Base-by-base conservation (phyloP, 2,888 invertebrate genomes). In the Mechanitis messenoides region DNA sequence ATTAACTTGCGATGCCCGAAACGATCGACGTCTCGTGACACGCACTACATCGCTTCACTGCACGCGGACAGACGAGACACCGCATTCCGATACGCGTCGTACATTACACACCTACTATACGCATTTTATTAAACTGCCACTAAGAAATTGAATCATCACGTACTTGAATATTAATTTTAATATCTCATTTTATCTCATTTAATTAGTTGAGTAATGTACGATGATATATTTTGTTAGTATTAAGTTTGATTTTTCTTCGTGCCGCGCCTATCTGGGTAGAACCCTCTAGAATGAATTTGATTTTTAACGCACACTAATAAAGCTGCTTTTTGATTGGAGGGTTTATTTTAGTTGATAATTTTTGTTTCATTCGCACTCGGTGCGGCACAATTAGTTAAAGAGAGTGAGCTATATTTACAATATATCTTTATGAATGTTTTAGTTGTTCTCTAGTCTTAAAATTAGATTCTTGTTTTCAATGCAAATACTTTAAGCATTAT, bases 401-500 rank as follows among this genome's bases (percentile, higher is more conserved):
- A 77, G 78, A 82, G 78, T 79, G 77, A 81, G 75, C 76, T 80
- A 77, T 85, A 79, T 81, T 78, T 81, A 76, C 77, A 72, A 72
- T 79, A 78, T 80, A 77, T 83, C 74, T 83, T 72, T 83, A 79
- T 77, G 73, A 79, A 82, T 77, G 80, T 82, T 84, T 83, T 81
- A 83, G 79, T 85, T 86, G 73, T 79, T 83, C 81, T 88, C 88
- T 89, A 89, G 88, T 89, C 88, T 87, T 85, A 68, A 82, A 78
- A 74, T 80, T 87, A 85, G 84, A 72, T 79, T 68, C 65, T 71
- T 76, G 74, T 76, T 76, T 74, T 81, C 74, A 80, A 77, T 80
- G 73, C 79, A 74, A 71, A 77, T 78, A 77, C 74, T 81, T 78
- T 84, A 83, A 79, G 80, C 79, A 80, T 82, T 84, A 83, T 87